Base-by-base conservation (phyloP, 2,888 invertebrate species). In the Podabrus alpinus region DNA sequence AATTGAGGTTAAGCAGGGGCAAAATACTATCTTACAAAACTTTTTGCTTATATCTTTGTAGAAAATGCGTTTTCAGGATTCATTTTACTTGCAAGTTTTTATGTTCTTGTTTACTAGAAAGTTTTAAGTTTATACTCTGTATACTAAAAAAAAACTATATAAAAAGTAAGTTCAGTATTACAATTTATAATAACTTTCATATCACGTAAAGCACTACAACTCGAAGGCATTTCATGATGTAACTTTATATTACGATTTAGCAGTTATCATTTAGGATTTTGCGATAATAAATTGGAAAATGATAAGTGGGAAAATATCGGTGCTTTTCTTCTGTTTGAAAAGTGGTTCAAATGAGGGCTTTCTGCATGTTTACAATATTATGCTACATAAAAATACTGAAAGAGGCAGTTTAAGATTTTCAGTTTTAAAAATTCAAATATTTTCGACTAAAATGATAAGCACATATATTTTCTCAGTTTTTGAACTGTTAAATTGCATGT, bases 51-150 rank as follows among this genome's bases (percentile, higher is more conserved):
- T 29, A 29, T 29, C 29, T 29, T 5, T 3, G 13, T 13, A 5
- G 17, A 62, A 79, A 81, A 81, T 79, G 79, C 76, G 77, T 79
- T 80, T 79, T 75, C 69, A 71, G 74, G 75, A 77, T 79, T 73
- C 78, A 78, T 78, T 77, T 77, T 78, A 77, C 77, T 71, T 75
- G 75, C 77, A 79, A 79, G 74, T 82, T 83, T 82, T 83, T 83
- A 83, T 82, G 81, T 83, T 83, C 82, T 82, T 83, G 83, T 83
- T 83, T 83, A 82, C 81, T 78, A 75, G 70, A 80, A 80, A 81
- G 72, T 79, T 75, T 59, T 61, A 68, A 73, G 73, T 75, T 72
- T 72, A 75, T 72, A 69, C 15, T 16, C 13, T 13, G 9, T 60
- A 15, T 60, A 15, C 15, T 15, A 60, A 16, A 15, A 15, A 11